Percentiles rank a stretch among this genome's conserved stretches.
Evolutionary conservation across 2,113 vertebrate genomes (phyloP).

Genomic region (Marmota flaviventris): DNA sequence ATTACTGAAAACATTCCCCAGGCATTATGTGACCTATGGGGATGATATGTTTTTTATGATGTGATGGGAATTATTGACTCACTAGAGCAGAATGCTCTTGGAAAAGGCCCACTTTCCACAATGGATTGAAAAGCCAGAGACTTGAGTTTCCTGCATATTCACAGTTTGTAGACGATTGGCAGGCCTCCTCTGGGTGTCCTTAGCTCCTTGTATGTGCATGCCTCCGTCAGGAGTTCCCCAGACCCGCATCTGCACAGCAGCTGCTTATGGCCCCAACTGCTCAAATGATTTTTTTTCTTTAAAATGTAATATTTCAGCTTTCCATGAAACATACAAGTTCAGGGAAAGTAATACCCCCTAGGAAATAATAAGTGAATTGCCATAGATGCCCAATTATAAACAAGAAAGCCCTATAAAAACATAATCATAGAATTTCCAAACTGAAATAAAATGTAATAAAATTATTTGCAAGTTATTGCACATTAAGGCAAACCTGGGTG

Average conservation of each 20-base stretch:
- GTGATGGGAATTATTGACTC: slow-evolving; percentile 62
- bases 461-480: slow-evolving; percentile 37
- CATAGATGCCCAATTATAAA: slow-evolving; percentile 54
- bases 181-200: slow-evolving; percentile 20
- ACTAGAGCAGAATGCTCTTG: slow-evolving; percentile 29
- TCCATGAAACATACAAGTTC: slow-evolving; percentile 46
- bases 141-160: slow-evolving; percentile 56
- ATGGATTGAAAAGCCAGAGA: slow-evolving; percentile 45
- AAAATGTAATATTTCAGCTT: slow-evolving; percentile 60
- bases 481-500: slow-evolving; percentile 24
- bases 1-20: slow-evolving; percentile 10
- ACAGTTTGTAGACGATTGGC: slow-evolving; percentile 62
- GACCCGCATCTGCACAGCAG: slow-evolving; percentile 20
- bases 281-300: slow-evolving; percentile 58
- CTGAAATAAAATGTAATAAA: slow-evolving; percentile 53
- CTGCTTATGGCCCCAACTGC: background rate
- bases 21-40: background rate
- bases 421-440: slow-evolving; percentile 40
- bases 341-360: slow-evolving; percentile 42
- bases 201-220: background rate
- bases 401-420: slow-evolving; percentile 39
- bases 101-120: slow-evolving; percentile 55
- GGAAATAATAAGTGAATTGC: slow-evolving; percentile 56
- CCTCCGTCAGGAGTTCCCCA: background rate
- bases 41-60: slow-evolving; percentile 47